Base-by-base conservation (phyloP, 2,797 vertebrate genomes). In the Graptemys geographica region DNA sequence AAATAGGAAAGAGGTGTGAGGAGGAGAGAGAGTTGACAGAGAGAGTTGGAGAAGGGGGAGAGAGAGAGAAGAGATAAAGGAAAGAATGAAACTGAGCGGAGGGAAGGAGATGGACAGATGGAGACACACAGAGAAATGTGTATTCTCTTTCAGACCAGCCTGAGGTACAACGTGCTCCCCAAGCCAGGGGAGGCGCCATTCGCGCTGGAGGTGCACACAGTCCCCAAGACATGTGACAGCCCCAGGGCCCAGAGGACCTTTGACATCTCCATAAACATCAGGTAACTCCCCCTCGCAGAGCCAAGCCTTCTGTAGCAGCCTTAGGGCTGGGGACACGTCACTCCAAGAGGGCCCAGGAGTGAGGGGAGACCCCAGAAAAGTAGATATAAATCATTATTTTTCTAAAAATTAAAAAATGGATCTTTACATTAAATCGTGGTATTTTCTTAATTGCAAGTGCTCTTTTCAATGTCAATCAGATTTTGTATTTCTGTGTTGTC, bases 141-240 rank as follows among this genome's bases (percentile, higher is more conserved):
- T 15, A n/a, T 65, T 28, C 23, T 69, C 69, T 62, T 84, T 52
- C 84, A 96, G 95, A 92, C 93, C 56, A 91, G 96, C 57, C 82
- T 98, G 89, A 98, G 56, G 51, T 98, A 97, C 93, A 98, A 97
- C 12, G 52, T 97, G 81, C 27, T 90, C 41, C 93, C 91, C 3
- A 28, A 44, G 81, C 72, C 86, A 3, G 84, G 62, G 3, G 55
- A 19, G 0, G 92, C 85, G 6, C 93, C 96, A 1, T 98, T 98
- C 52, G 84, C 69, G 1, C 53, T 98, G 79, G n/a, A 78, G 4
- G 90, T 97, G 2, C 53, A 84, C 33, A 97, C 96, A 5, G 31
- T 92, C 79, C 91, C 95, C 1, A 56, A 57, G 51, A 94, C 37
- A 4, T 97, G 96, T 83, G 55, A 86, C 10, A 83, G 27, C 55